phyloP scores from a whole-genome alignment of 37 sponge, comb jelly and placozoan species.

The Spongilla lacustris region DNA sequence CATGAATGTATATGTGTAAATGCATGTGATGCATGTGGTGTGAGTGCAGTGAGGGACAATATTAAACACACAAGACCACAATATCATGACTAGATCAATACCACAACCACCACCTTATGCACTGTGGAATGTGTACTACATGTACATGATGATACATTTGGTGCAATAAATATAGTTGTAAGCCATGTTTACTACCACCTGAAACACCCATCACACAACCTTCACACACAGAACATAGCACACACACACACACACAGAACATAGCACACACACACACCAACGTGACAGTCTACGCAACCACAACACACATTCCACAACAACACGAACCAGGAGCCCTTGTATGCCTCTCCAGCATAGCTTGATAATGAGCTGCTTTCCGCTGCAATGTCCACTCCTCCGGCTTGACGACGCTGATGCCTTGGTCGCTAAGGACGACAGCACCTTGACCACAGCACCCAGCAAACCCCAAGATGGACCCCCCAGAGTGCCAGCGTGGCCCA shows the following conservation, averaged over 20 bases:
- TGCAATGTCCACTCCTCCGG: conserved; percentile 77
- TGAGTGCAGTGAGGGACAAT: background rate
- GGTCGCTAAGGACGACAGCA: conserved; percentile 60
- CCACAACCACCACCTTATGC: too few species aligned
- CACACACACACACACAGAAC: too few species aligned
- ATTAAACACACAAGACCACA: background rate
- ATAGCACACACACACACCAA: conserved; percentile 9
- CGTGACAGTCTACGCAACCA: background rate
- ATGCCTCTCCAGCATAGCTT: conserved; percentile 69
- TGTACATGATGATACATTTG: too few species aligned
- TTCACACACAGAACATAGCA: too few species aligned
- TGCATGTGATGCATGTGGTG: too few species aligned
- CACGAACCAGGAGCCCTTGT: conserved; percentile 69
- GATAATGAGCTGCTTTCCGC: conserved; percentile 76
- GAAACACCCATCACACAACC: too few species aligned
- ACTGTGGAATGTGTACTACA: too few species aligned
- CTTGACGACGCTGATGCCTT: conserved; percentile 54
- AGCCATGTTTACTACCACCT: too few species aligned
- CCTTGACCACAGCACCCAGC: background rate
- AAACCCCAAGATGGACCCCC: conserved; percentile 38
- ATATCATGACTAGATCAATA: too few species aligned
- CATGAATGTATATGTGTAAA: too few species aligned
- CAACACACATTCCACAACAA: background rate
- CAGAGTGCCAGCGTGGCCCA: conserved; percentile 75
- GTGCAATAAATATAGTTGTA: too few species aligned